Conservation (phyloP, 2,888 invertebrate species). For the Eurytoma adleriae region DNA sequence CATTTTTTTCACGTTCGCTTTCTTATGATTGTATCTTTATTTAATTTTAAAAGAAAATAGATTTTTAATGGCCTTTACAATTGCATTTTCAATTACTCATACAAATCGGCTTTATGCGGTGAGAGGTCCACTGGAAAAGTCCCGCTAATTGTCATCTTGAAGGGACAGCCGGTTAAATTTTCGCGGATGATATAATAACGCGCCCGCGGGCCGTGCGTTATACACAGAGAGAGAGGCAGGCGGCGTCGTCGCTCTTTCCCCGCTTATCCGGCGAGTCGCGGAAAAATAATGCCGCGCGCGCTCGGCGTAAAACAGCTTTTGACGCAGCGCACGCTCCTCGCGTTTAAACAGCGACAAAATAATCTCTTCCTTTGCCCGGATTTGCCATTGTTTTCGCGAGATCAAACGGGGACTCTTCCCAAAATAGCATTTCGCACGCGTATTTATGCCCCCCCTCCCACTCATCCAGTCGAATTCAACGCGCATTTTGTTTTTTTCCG, state of each 20-base stretch:
- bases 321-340: conserved; percentile 9
- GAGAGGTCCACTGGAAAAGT: too few species aligned
- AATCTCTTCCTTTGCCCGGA: conserved; percentile 33
- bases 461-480: background rate
- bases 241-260: background rate
- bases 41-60: too few species aligned
- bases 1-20: too few species aligned
- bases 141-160: too few species aligned
- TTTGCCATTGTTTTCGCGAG: conserved; percentile 44
- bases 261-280: background rate
- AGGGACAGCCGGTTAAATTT: background rate
- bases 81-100: too few species aligned
- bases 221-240: background rate
- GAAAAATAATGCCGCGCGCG: conserved; percentile 6
- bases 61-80: too few species aligned
- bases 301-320: conserved; percentile 37
- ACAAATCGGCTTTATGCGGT: too few species aligned
- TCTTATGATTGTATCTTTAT: too few species aligned
- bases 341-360: conserved; percentile 41
- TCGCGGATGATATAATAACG: background rate
- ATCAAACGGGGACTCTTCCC: conserved; percentile 35
- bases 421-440: background rate
- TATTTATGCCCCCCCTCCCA: background rate
- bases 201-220: too few species aligned
- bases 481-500: background rate